A percentile compares a stretch with the other conserved stretches of the same genome.
These are phyloP conservation scores for Eunapius fragilis DNA, from an alignment of 37 sponge, comb jelly and placozoan species.

Conservation along the genomic window DNA sequence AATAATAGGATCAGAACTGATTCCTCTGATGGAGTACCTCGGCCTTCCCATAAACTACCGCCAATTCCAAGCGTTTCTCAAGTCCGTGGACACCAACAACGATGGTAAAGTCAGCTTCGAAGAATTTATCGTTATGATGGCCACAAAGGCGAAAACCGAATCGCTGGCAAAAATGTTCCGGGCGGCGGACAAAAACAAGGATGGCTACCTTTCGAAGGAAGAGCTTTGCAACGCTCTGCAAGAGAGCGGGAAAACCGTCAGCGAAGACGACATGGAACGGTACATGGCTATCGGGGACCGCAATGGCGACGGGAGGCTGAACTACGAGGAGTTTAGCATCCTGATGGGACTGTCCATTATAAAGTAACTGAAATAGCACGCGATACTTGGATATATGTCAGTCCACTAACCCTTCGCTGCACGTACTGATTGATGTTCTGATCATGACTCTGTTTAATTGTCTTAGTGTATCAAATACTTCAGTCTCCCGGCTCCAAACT, in stretches of 20 bases:
- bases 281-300: background rate
- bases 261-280: background rate
- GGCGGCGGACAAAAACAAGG: background rate
- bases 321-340: background rate
- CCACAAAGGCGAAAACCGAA: background rate
- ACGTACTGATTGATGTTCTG: no score
- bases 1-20: background rate
- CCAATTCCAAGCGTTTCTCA: background rate
- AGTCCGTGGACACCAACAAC: background rate
- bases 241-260: background rate
- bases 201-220: background rate
- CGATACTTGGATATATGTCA: no score
- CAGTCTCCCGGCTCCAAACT: no score
- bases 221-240: background rate
- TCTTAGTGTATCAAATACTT: no score
- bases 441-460: no score
- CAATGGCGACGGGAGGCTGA: background rate
- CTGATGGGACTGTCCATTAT: background rate
- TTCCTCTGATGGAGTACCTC: background rate
- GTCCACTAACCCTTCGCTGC: no score
- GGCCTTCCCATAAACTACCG: background rate
- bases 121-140: background rate
- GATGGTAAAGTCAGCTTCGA: background rate
- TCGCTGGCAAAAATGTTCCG: background rate
- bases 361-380: background rate